Percentiles rank a stretch among this genome's conserved stretches.
phyloP scores from a whole-genome alignment of 1,140 invertebrate genomes.

The Papilio aristodemus region DNA sequence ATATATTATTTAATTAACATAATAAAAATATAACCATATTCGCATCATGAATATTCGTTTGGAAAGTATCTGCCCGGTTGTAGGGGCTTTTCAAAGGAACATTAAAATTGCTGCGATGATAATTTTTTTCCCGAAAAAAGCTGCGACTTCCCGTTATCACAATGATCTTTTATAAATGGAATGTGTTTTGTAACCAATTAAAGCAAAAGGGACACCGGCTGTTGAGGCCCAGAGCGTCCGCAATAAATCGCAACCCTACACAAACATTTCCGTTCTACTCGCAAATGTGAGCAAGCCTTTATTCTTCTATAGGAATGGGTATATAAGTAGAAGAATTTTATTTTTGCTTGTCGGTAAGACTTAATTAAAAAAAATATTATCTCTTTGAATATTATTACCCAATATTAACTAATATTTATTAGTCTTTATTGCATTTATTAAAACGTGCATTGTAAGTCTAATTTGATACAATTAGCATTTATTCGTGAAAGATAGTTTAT shows the following conservation, averaged over 20 bases:
- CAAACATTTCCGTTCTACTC: slow-evolving; percentile 65
- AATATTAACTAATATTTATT: too few species aligned
- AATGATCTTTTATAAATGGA: slow-evolving; percentile 59
- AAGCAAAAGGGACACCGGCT: slow-evolving; percentile 68
- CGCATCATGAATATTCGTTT: not conserved
- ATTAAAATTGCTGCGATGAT: slow-evolving; percentile 23
- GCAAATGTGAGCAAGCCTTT: slow-evolving; percentile 45
- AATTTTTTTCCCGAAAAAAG: slow-evolving; percentile 15
- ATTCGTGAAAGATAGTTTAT: too few species aligned
- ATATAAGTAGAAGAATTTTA: slow-evolving; percentile 34
- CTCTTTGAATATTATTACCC: too few species aligned
- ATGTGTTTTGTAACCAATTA: slow-evolving; percentile 77
- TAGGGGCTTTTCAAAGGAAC: slow-evolving; percentile 7
- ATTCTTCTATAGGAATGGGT: slow-evolving; percentile 46
- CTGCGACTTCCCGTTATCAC: slow-evolving; percentile 52
- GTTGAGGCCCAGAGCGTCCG: slow-evolving; percentile 52
- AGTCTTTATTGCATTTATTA: too few species aligned
- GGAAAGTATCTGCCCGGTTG: not conserved
- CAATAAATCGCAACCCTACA: slow-evolving; percentile 78
- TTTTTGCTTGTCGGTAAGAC: not conserved
- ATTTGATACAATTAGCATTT: too few species aligned
- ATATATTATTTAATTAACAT: not conserved
- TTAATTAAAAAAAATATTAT: too few species aligned
- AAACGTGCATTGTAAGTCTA: too few species aligned
- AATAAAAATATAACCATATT: not conserved